Evolutionary conservation across 2,797 vertebrate species (phyloP).

Genomic region (Phaenicophaeus curvirostris): DNA sequence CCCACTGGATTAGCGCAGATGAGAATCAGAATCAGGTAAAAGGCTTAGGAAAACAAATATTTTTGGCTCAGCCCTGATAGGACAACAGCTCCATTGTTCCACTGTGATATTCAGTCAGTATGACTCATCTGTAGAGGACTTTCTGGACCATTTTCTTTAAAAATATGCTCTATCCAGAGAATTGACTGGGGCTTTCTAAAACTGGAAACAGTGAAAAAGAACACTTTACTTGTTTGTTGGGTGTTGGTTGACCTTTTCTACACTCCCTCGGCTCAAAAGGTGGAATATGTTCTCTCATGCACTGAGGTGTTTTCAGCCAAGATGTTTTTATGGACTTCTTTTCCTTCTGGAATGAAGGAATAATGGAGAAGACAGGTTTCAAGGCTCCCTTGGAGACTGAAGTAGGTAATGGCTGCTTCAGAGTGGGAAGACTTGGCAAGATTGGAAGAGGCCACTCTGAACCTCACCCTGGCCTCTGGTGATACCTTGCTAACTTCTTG

Average conservation of each 20-base stretch:
- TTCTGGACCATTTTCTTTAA: conserved; percentile 50
- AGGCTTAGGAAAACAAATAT: conserved; percentile 56
- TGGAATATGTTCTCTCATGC: background rate
- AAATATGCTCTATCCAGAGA: conserved; percentile 13
- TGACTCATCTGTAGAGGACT: conserved; percentile 48
- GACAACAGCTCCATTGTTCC: background rate
- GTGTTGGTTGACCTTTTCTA: background rate
- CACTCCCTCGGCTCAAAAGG: background rate
- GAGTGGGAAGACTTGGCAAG: background rate
- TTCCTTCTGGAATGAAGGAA: background rate
- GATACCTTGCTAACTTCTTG: background rate
- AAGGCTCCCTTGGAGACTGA: background rate
- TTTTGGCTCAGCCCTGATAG: conserved; percentile 24
- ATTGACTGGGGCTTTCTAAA: conserved; percentile 13
- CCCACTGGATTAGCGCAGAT: background rate
- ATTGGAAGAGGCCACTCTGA: background rate
- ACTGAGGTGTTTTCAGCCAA: background rate
- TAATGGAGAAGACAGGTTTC: background rate
- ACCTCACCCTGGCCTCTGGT: background rate
- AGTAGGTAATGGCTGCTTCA: background rate
- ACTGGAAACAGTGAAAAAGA: background rate
- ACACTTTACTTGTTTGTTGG: background rate
- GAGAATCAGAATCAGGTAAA: conserved; percentile 30
- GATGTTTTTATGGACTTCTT: background rate
- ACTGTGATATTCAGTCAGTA: background rate